Conservation (phyloP, 2,113 vertebrate species). For the Hyperopisus bebe region DNA sequence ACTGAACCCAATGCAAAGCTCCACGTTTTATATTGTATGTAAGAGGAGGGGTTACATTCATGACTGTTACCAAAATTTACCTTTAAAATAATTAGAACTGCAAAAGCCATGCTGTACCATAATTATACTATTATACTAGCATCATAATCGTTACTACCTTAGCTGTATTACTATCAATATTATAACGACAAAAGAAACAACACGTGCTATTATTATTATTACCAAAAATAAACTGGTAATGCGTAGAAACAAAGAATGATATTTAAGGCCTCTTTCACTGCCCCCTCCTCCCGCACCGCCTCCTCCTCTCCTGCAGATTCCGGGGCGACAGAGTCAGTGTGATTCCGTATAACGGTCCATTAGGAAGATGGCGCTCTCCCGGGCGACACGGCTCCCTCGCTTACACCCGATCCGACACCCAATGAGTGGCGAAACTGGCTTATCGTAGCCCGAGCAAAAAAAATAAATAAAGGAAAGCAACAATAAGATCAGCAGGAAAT, state of each 20-base stretch:
- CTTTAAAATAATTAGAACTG: not conserved
- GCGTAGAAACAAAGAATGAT: constrained; percentile 11
- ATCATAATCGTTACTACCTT: not conserved
- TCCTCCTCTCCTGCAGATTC: constrained; percentile 16
- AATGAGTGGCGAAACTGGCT: not conserved
- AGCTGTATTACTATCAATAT: not conserved
- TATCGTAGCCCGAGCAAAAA: not conserved
- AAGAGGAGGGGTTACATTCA: not conserved
- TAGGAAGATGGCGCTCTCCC: constrained; percentile 31
- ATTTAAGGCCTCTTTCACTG: constrained; percentile 5
- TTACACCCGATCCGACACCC: constrained; percentile 1
- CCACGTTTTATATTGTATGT: not conserved
- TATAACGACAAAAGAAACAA: not conserved
- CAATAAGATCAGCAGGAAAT: not conserved
- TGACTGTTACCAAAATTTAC: not conserved
- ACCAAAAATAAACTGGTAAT: not conserved
- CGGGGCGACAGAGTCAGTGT: not conserved
- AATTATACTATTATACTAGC: not conserved
- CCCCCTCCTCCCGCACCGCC: not conserved
- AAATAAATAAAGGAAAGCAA: not conserved
- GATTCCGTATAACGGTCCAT: constrained; percentile 16
- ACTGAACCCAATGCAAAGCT: not conserved
- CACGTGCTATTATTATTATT: constrained; percentile 1
- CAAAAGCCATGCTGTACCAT: not conserved
- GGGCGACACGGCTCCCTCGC: constrained; percentile 34